These are phyloP conservation scores for Rhabditophanes sp. DNA, from an alignment of 2,888 invertebrate genomes.

Conservation along the genomic window DNA sequence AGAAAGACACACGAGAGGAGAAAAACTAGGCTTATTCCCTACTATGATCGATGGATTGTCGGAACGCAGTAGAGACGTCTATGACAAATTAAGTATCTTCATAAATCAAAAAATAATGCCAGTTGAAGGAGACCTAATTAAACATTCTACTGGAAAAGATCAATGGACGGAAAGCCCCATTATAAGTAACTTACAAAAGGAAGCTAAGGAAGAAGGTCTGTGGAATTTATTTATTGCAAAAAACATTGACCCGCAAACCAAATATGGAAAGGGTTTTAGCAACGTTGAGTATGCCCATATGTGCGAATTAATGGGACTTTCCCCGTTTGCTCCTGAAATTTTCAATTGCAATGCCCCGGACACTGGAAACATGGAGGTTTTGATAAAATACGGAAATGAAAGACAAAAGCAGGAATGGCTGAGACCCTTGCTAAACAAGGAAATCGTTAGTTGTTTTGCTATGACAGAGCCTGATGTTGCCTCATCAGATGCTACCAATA, in stretches of 20 bases:
- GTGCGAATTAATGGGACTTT: slow-evolving; percentile 47
- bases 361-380: slow-evolving; percentile 49
- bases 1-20: slow-evolving; percentile 7
- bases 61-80: slow-evolving; percentile 36
- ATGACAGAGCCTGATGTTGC: slow-evolving; percentile 46
- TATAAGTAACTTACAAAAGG: slow-evolving; percentile 20
- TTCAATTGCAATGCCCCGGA: slow-evolving; percentile 49
- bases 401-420: slow-evolving; percentile 46
- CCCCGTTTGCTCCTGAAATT: slow-evolving; percentile 46
- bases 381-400: slow-evolving; percentile 47
- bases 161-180: slow-evolving; percentile 44
- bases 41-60: slow-evolving; percentile 43
- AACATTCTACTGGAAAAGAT: slow-evolving; percentile 22
- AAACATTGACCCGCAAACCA: slow-evolving; percentile 44
- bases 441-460: slow-evolving; percentile 46
- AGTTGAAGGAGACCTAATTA: slow-evolving; percentile 41
- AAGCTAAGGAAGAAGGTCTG: slow-evolving; percentile 45
- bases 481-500: slow-evolving; percentile 49
- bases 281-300: slow-evolving; percentile 49
- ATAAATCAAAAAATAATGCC: slow-evolving; percentile 44
- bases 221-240: slow-evolving; percentile 48
- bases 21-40: slow-evolving; percentile 37
- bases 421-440: slow-evolving; percentile 45
- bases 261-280: slow-evolving; percentile 42
- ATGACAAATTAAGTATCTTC: not conserved